These are phyloP conservation scores for Mungos mungo DNA, from an alignment of 2,113 vertebrate species.

Conservation along the genomic window DNA sequence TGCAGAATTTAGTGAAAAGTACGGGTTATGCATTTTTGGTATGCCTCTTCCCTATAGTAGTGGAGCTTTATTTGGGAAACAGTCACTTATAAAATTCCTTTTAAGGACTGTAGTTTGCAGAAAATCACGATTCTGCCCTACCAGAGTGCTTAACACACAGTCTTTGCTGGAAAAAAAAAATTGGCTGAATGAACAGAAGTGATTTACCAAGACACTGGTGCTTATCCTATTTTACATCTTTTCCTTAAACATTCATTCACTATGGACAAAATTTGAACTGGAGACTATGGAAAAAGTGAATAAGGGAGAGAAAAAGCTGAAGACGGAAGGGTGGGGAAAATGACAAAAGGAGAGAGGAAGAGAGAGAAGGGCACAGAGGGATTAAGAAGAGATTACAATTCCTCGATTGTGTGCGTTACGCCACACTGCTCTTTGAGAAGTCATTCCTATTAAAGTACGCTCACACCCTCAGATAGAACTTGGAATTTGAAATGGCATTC, in stretches of 20 bases:
- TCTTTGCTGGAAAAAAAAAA: neutral
- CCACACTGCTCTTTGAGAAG: neutral
- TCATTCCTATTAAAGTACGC: neutral
- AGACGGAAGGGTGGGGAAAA: neutral
- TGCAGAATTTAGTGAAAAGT: neutral
- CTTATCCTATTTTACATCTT: neutral
- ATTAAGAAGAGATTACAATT: neutral
- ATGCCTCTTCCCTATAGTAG: neutral
- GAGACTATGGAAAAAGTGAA: neutral
- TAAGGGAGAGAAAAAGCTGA: neutral
- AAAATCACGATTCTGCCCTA: neutral
- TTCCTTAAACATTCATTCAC: neutral
- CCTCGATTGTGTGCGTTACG: neutral
- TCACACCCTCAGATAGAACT: neutral
- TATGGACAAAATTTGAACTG: neutral
- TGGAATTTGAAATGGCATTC: neutral
- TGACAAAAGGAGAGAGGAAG: neutral
- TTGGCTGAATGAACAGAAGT: constrained; percentile 16
- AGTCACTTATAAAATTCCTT: constrained; percentile 2
- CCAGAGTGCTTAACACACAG: neutral
- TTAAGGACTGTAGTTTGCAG: neutral
- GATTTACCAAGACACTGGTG: neutral
- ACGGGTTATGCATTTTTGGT: neutral
- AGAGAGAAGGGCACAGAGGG: neutral
- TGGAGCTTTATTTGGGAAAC: neutral